Evolutionary conservation across 1,140 invertebrate species (phyloP).

Genomic region (Drosophila sturtevanti): DNA sequence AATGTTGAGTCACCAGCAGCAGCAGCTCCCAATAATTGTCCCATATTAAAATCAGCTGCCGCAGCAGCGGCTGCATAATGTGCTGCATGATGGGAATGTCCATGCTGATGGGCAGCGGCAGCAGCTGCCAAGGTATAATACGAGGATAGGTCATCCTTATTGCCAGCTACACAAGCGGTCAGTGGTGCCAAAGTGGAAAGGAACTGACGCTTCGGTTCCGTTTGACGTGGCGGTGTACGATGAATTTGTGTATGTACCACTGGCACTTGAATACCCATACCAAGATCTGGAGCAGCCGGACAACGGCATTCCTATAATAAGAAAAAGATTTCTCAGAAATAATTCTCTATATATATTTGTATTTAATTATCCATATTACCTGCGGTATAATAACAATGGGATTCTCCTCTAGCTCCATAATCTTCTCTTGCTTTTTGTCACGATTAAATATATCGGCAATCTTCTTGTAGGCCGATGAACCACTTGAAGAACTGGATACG

Average conservation of each 20-base stretch:
- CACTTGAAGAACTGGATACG: constrained; percentile 84
- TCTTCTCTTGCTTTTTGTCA: constrained; percentile 83
- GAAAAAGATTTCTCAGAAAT: not conserved
- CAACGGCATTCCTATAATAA: constrained; percentile 73
- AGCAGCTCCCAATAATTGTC: constrained; percentile 86
- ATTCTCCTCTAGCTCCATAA: constrained; percentile 82
- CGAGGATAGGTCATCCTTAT: constrained; percentile 87
- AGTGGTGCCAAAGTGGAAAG: constrained; percentile 89
- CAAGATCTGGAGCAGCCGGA: constrained; percentile 84
- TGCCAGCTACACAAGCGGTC: constrained; percentile 88
- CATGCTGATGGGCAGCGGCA: constrained; percentile 82
- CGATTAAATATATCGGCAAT: constrained; percentile 87
- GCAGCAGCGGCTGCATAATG: constrained; percentile 81
- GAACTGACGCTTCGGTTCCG: constrained; percentile 87
- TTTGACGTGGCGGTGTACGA: constrained; percentile 78
- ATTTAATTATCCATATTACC: constrained; percentile 31
- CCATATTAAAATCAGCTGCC: constrained; percentile 86
- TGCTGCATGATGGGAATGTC: constrained; percentile 81
- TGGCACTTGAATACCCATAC: constrained; percentile 84
- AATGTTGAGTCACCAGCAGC: constrained; percentile 48
- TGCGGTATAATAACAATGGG: constrained; percentile 82
- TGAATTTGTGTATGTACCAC: constrained; percentile 78
- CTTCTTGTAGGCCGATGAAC: constrained; percentile 87
- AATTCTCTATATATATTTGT: not conserved
- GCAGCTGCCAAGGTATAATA: constrained; percentile 86